Evolutionary conservation across 2,888 invertebrate genomes (phyloP).

Genomic region (Dastarcus helophoroides): DNA sequence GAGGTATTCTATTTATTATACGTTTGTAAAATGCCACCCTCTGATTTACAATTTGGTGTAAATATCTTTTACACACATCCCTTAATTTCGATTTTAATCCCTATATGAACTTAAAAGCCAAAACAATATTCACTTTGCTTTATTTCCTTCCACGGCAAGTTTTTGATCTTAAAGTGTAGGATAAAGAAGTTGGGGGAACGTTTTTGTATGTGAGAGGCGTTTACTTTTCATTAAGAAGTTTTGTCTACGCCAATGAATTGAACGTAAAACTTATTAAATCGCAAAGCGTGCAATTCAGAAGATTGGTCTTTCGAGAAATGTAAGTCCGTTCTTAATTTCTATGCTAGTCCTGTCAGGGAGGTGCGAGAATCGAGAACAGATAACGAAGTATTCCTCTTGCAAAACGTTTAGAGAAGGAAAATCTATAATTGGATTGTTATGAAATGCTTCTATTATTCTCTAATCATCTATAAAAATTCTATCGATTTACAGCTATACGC

Average conservation of each 20-base stretch:
- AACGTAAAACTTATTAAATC: constrained; percentile 29
- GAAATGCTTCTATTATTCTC: constrained; percentile 11
- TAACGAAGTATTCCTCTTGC: constrained; percentile 12
- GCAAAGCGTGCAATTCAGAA: constrained; percentile 28
- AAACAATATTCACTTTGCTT: no score
- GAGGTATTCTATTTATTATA: no score
- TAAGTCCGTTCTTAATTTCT: constrained; percentile 27
- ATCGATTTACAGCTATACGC: not conserved
- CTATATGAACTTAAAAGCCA: no score
- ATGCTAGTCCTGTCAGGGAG: constrained; percentile 23
- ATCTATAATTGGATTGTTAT: constrained; percentile 13
- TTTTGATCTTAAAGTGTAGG: no score
- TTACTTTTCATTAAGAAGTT: constrained; percentile 28
- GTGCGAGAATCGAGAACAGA: constrained; percentile 17
- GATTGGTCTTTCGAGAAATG: constrained; percentile 32
- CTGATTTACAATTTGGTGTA: no score
- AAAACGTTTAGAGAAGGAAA: constrained; percentile 8
- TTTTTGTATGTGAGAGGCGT: no score
- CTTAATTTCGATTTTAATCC: no score
- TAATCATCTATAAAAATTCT: constrained; percentile 10
- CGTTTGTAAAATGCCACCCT: no score
- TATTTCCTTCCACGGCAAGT: no score
- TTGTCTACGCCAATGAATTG: constrained; percentile 28
- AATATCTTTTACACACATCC: no score
- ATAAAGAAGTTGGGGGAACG: no score